Base-by-base conservation (phyloP, 2,797 vertebrate species). In the Hafferia zeledoni region DNA sequence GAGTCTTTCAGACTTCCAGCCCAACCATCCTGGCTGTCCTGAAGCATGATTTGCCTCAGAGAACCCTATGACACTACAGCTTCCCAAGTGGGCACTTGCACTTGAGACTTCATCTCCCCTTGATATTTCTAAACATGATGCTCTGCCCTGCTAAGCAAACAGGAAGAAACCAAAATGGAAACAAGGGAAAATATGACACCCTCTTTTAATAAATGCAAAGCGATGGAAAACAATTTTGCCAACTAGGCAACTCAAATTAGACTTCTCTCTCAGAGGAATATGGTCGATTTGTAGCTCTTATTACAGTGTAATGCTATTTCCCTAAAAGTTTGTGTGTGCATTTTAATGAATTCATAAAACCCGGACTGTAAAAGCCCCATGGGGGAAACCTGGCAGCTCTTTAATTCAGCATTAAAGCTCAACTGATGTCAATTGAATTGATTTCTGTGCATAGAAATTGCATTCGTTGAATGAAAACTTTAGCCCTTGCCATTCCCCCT, bases 341-440 rank as follows among this genome's bases (percentile, higher is more conserved):
- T 97, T 97, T 97, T 97, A 97, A 97, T 96, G 96, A 97, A 97
- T 97, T 97, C 95, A 96, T 97, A 97, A 97, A 97, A 95, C 92
- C 95, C 35, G 89, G 95, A 97, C 95, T 97, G 83, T 95, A 96
- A 94, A 95, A 96, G 94, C 90, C 97, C 90, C 92, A 85, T 89
- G 95, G 93, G 55, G 85, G 83, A 93, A 94, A 97, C 90, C 83
- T 95, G 93, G 87, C 87, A 91, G 94, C 94, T 96, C 96, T 92
- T 94, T 97, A 97, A 97, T 95, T 97, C 96, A 96, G 92, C 94
- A 96, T 97, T 96, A 95, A 94, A 97, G 93, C 96, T 97, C 95
- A 95, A 92, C 96, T 93, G 79, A 90, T 96, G 94, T 96, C 80
- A 88, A 95, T 97, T 97, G 93, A 96, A 94, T 95, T 93, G 64